Percentiles rank a stretch among this genome's conserved stretches.
phyloP scores from a whole-genome alignment of 2,797 vertebrate species.

The Manis crassicaudata region DNA sequence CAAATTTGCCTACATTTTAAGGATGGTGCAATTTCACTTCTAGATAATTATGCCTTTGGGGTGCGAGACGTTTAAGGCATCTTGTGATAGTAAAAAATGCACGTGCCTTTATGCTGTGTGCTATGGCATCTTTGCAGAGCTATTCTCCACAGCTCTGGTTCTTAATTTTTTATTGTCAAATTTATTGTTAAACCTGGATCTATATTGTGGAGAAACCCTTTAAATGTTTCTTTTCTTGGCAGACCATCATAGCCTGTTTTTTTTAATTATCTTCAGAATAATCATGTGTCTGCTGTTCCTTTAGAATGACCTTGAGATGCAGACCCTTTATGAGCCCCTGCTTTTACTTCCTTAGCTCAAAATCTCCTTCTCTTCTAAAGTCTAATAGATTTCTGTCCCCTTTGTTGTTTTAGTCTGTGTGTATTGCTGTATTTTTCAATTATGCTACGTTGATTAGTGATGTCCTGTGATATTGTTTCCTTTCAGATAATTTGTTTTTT shows the following conservation, averaged over 20 bases:
- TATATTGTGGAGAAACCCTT: neutral
- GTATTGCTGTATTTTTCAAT: neutral
- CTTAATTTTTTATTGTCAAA: neutral
- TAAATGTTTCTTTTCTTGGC: neutral
- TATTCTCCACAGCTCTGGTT: neutral
- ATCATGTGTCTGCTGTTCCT: neutral
- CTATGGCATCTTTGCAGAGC: neutral
- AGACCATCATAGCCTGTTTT: neutral
- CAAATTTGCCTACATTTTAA: neutral
- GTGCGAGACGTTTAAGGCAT: neutral
- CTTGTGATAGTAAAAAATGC: neutral
- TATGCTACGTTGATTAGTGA: neutral
- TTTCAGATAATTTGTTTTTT: neutral
- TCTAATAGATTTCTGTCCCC: neutral
- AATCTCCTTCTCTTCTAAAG: neutral
- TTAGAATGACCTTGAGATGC: neutral
- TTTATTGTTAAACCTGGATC: conserved; percentile 42
- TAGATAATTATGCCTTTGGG: neutral
- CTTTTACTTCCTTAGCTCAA: neutral
- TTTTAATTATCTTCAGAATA: neutral
- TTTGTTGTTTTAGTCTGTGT: neutral
- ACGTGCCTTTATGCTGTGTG: neutral
- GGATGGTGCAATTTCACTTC: neutral
- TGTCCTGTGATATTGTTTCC: neutral
- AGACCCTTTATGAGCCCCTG: neutral